A percentile compares a stretch with the other conserved stretches of the same genome.
phyloP scores from a whole-genome alignment of 23 tunicate species.

The Ascidia mentula region DNA sequence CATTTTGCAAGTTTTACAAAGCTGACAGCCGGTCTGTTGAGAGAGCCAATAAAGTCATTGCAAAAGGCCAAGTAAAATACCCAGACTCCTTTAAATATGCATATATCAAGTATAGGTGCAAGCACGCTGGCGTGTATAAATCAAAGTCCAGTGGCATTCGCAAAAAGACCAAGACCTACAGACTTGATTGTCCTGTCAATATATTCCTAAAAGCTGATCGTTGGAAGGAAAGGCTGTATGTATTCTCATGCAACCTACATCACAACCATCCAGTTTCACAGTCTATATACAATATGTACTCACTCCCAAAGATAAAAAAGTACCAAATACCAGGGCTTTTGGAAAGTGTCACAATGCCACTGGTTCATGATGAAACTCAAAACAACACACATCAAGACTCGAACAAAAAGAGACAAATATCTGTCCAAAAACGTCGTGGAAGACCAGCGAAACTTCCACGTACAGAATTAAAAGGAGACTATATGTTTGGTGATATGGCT shows the following conservation, averaged over 20 bases:
- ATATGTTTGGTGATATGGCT: background rate
- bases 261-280: constrained; percentile 15
- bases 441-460: background rate
- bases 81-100: background rate
- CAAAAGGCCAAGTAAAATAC: background rate
- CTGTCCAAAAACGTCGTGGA: background rate
- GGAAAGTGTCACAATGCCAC: background rate
- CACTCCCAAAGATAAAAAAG: constrained; percentile 7
- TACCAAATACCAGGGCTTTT: background rate
- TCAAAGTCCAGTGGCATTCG: constrained; percentile 10
- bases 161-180: constrained; percentile 1
- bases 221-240: background rate
- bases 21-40: constrained; percentile 9
- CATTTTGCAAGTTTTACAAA: constrained; percentile 12
- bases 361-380: background rate
- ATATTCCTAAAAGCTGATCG: constrained; percentile 5
- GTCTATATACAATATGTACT: background rate
- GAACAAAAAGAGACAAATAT: background rate
- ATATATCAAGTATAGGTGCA: constrained; percentile 5
- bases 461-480: background rate
- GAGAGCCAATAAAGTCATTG: constrained; percentile 4
- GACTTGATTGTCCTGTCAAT: background rate
- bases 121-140: constrained; percentile 5
- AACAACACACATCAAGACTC: background rate
- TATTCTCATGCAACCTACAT: background rate